These are phyloP conservation scores for Electrona antarctica DNA, from an alignment of 2,113 vertebrate species.

Conservation along the genomic window DNA sequence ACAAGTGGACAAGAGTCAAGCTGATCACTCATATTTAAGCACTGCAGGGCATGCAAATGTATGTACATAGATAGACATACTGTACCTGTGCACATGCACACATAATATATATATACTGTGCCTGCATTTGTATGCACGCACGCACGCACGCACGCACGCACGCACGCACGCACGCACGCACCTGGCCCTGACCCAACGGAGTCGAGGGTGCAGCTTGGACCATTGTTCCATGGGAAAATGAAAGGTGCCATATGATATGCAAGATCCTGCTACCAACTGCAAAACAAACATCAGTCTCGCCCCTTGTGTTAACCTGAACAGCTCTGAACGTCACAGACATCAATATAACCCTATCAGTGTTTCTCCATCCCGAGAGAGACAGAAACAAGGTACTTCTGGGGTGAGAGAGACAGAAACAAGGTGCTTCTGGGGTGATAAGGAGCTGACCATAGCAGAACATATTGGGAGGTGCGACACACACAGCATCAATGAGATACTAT, in stretches of 20 bases:
- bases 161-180: constrained; percentile 13
- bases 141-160: constrained; percentile 10
- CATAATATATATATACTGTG: not conserved
- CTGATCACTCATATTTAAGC: constrained; percentile 68
- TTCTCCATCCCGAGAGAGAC: not conserved
- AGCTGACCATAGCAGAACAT: too few species aligned
- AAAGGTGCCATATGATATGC: constrained; percentile 55
- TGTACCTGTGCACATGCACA: constrained; percentile 1
- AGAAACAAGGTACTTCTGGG: too few species aligned
- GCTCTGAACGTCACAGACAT: constrained; percentile 22
- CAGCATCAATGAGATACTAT: too few species aligned
- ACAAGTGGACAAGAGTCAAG: constrained; percentile 69
- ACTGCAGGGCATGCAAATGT: constrained; percentile 35
- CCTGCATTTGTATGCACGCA: not conserved
- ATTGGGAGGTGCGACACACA: too few species aligned
- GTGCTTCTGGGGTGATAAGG: too few species aligned
- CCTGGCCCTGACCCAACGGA: constrained; percentile 35
- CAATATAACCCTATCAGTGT: constrained; percentile 16
- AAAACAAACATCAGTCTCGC: constrained; percentile 56
- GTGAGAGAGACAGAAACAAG: not conserved
- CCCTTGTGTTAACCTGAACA: constrained; percentile 28
- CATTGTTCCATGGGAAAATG: constrained; percentile 40
- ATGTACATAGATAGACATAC: not conserved
- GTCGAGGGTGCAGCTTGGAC: constrained; percentile 38
- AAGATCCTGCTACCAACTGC: constrained; percentile 30